Percentiles rank a stretch among this genome's conserved stretches.
phyloP scores from a whole-genome alignment of 2,888 invertebrate genomes.

The Coremacera marginata region DNA sequence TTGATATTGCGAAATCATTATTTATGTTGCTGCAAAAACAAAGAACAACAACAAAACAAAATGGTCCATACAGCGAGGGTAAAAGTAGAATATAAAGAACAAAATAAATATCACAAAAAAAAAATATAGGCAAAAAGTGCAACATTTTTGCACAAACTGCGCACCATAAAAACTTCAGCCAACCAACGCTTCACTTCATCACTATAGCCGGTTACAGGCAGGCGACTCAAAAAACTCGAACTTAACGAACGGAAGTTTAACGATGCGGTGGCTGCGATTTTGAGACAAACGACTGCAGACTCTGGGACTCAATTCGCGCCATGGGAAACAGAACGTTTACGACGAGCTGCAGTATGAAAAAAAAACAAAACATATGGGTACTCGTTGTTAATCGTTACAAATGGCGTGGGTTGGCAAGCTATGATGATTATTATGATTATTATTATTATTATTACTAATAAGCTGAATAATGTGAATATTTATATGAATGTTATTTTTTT shows the following conservation, averaged over 20 bases:
- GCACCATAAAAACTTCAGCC: background rate
- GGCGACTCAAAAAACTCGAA: background rate
- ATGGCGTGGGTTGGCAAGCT: slow-evolving; percentile 10
- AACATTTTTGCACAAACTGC: background rate
- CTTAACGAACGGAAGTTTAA: background rate
- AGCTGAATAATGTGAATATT: background rate
- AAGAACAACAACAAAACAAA: background rate
- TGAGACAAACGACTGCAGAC: background rate
- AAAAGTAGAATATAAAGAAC: too few species aligned
- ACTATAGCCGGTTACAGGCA: background rate
- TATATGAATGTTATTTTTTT: background rate
- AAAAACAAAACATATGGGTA: slow-evolving; percentile 14
- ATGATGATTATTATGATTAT: background rate
- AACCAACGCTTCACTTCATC: slow-evolving; percentile 9
- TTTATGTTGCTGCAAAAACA: slow-evolving; percentile 15
- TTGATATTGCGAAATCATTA: slow-evolving; percentile 23
- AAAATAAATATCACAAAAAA: too few species aligned
- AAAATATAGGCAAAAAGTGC: background rate
- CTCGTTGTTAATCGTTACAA: slow-evolving; percentile 15
- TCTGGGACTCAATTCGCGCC: background rate
- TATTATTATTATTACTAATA: background rate
- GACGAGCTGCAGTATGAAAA: background rate
- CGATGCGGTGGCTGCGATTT: background rate
- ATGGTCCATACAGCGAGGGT: background rate
- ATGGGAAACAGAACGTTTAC: background rate